Evolutionary conservation across 2,113 vertebrate species (phyloP).

Genomic region (Uria lomvia): DNA sequence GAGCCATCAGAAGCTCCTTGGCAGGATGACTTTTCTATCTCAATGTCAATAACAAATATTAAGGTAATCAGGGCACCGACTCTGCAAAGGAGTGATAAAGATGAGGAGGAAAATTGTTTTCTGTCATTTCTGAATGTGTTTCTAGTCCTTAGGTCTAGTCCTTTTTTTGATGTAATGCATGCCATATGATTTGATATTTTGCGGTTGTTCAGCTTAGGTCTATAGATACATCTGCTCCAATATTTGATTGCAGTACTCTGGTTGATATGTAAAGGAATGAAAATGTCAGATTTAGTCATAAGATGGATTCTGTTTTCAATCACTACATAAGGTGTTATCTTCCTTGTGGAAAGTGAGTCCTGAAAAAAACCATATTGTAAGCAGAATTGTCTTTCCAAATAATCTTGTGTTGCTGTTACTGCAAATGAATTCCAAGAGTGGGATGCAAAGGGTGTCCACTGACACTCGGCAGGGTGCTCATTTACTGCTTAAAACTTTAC

Average conservation of each 20-base stretch:
- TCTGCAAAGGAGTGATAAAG: background rate
- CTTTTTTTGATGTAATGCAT: background rate
- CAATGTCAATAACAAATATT: background rate
- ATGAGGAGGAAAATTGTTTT: constrained; percentile 7
- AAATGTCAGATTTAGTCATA: constrained; percentile 11
- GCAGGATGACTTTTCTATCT: background rate
- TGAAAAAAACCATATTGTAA: background rate
- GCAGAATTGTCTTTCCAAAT: background rate
- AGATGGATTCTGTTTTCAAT: constrained; percentile 24
- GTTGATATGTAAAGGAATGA: background rate
- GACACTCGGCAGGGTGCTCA: background rate
- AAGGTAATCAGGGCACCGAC: background rate
- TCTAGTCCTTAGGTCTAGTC: background rate
- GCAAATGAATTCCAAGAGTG: background rate
- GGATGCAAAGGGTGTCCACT: background rate
- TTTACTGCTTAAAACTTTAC: background rate
- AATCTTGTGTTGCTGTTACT: background rate
- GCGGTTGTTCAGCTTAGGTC: background rate
- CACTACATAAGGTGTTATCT: constrained; percentile 2
- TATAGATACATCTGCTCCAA: background rate
- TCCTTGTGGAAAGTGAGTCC: background rate
- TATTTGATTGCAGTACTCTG: background rate
- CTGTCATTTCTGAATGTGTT: background rate
- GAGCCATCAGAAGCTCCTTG: background rate
- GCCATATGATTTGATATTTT: background rate